Base-by-base conservation (phyloP, 2,888 invertebrate species). In the Pecten maximus region DNA sequence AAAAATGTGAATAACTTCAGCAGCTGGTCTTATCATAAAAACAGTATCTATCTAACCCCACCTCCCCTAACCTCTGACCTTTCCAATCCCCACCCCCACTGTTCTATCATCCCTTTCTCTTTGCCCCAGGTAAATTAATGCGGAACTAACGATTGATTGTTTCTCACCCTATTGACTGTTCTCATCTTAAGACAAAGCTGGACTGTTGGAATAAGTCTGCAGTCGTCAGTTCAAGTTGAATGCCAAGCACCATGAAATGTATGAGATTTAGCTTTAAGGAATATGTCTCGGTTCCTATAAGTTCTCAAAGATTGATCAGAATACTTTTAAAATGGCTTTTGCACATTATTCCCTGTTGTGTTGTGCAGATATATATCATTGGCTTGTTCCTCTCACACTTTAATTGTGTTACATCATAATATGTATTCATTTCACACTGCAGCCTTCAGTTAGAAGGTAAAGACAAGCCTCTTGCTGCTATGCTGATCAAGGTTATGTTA, bases 61-160 rank as follows among this genome's bases (percentile, higher is more conserved):
- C 74, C 74, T 28, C 12, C 44, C 74, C 28, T 35, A 35, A 35
- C 74, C 74, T 74, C 28, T 15, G 1, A 15, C 6, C 8, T n/a
- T 74, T 74, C 60, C 28, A n/a, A 0, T 44, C 44, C 44, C 44
- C 44, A 44, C 60, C 28, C 60, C 19, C n/a, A 0, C 60, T 74
- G 28, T 74, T 35, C 35, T 74, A 12, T 35, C 74, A 15, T 35
- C 74, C 35, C 74, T 35, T 12, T 12, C 44, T 12, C 44, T 44
- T 44, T 74, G 74, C 74, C 74, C 60, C 74, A 35, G 74, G 74
- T 74, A 74, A 74, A 74, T 74, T 74, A 74, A 74, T 74, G 74
- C 74, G 6, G 23, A 23, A 35, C 74, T 74, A 35, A 74, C 74
- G 15, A 74, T 74, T 28, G 74, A 74, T 74, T 74, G 10, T 74